Conservation (phyloP, 2,888 invertebrate species). For the Byasa hedistus region DNA sequence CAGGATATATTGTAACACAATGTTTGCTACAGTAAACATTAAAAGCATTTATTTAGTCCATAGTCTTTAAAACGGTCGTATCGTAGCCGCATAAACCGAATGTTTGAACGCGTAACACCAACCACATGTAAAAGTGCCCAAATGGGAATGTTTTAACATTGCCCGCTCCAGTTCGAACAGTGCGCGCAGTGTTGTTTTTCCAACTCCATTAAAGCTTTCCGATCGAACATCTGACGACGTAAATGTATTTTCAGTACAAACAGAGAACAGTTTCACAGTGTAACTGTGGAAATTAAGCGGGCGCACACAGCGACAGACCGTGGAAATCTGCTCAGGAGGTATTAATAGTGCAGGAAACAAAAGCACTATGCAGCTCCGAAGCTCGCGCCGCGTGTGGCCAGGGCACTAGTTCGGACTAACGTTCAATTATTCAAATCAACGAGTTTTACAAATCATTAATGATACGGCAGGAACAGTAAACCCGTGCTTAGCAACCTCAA, state of each 20-base stretch:
- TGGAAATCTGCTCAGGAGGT: slow-evolving; percentile 63
- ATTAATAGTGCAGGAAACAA: slow-evolving; percentile 54
- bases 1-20: not conserved
- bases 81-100: slow-evolving; percentile 22
- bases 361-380: slow-evolving; percentile 34
- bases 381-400: slow-evolving; percentile 35
- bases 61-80: slow-evolving; percentile 20
- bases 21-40: slow-evolving; percentile 23
- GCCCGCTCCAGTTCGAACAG: slow-evolving; percentile 34
- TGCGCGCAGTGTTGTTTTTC: slow-evolving; percentile 50
- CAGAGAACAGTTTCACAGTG: slow-evolving; percentile 42
- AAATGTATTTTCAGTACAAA: slow-evolving; percentile 73
- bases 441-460: slow-evolving; percentile 1
- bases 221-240: slow-evolving; percentile 62
- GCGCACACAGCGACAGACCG: slow-evolving; percentile 41
- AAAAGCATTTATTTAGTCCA: slow-evolving; percentile 25
- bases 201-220: slow-evolving; percentile 54
- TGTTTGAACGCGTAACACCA: slow-evolving; percentile 29
- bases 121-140: slow-evolving; percentile 40
- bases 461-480: not conserved
- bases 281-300: slow-evolving; percentile 42
- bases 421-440: slow-evolving; percentile 11
- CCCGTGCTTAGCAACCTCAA: not conserved
- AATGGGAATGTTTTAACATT: slow-evolving; percentile 43
- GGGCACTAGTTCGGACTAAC: slow-evolving; percentile 1